Evolutionary conservation across 2,797 vertebrate species (phyloP), one percentile per base, ranked within the genome.

Genomic region (Argya squamiceps): DNA sequence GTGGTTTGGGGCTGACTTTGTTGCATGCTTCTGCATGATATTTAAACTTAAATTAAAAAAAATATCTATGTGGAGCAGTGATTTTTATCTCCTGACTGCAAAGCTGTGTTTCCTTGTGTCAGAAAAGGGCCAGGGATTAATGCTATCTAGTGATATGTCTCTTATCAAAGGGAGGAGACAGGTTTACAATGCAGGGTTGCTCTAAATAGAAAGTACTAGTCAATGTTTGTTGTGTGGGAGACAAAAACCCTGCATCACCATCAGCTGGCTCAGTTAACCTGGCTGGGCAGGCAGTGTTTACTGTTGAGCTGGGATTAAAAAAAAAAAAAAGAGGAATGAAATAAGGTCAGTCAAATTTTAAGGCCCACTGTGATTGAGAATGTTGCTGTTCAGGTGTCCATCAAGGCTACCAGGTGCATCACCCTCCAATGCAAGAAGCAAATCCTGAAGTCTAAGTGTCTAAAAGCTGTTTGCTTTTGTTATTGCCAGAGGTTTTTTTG

Each of bases 151-250:
- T 0, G 60, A 94, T 95, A 93, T 0, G n/a, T 67, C 89, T 30
- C 85, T 93, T 93, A 90, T 92, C 93, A 60, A 74, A 89, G 92
- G 88, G 88, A 96, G 91, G 95, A 91, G 92, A 65, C 69, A 21
- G 85, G 67, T 95, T 96, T 95, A 90, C 88, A 92, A 47, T 69
- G 47, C 0, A 0, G 59, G 10, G 13, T 86, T 86, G 70, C 93
- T 86, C 69, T 84, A 90, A 90, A 93, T 90, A 96, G 89, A 95
- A 95, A 76, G 64, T 56, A 52, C 94, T 36, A 73, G 86, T 69
- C 41, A 58, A n/a, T 93, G 93, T 96, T 94, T 91, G 87, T 89
- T 87, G 85, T 94, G 80, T 86, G 83, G 59, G 88, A 93, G 74
- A 95, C 67, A 92, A 89, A 95, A 94, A 23, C 41, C 60, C 89